These are phyloP conservation scores for Ceratina japonica DNA, from an alignment of 1,140 invertebrate species.

Conservation along the genomic window DNA sequence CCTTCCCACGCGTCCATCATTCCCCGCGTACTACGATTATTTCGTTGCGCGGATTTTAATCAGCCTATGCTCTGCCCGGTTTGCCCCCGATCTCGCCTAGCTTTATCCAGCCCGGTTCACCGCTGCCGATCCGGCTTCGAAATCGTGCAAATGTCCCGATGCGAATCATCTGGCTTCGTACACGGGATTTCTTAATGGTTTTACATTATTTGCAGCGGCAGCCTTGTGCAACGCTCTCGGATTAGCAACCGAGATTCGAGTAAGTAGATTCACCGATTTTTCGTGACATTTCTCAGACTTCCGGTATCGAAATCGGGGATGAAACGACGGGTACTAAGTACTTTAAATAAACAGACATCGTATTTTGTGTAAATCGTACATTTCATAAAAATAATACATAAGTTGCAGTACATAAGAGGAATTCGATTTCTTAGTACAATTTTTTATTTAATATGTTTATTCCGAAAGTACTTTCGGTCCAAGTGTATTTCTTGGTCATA, in stretches of 20 bases:
- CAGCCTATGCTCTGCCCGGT: slow-evolving; percentile 8
- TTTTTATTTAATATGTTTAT: no score
- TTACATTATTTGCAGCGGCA: not conserved
- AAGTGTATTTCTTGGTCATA: no score
- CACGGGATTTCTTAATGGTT: not conserved
- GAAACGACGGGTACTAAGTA: no score
- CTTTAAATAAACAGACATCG: no score
- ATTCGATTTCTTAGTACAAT: no score
- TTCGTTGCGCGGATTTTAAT: slow-evolving; percentile 28
- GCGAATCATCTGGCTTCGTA: not conserved
- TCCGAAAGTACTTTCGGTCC: no score
- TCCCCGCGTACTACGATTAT: not conserved
- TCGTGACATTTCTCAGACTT: no score
- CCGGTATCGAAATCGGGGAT: no score
- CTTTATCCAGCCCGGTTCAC: not conserved
- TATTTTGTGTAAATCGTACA: no score
- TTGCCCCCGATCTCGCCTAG: not conserved
- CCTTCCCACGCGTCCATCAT: slow-evolving; percentile 3
- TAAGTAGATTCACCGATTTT: no score
- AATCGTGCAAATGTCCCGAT: slow-evolving; percentile 23
- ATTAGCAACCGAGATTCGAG: not conserved
- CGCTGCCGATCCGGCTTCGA: slow-evolving; percentile 11
- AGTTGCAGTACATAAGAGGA: no score
- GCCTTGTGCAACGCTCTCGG: not conserved
- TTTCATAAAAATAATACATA: no score